These are phyloP conservation scores for Cephus sareptanus DNA, from an alignment of 2,888 invertebrate species.

Conservation along the genomic window DNA sequence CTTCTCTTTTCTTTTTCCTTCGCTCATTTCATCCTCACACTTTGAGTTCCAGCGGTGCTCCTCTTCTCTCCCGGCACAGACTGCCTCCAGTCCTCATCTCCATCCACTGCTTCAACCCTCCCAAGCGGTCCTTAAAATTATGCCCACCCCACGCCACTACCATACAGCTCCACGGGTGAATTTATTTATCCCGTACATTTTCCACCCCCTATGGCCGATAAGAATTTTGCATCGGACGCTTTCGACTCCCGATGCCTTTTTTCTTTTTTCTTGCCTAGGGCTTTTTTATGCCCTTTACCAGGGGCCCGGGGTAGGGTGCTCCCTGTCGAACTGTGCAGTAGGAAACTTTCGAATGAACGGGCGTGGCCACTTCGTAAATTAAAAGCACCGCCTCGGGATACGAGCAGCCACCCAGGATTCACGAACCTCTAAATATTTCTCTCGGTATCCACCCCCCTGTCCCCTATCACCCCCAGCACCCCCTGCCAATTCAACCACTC, in stretches of 20 bases:
- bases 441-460: not conserved
- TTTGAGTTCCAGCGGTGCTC: not conserved
- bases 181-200: not conserved
- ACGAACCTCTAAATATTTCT: not conserved
- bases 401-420: not conserved
- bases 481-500: not conserved
- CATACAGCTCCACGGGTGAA: not conserved
- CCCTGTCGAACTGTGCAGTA: not conserved
- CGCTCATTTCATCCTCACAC: not conserved
- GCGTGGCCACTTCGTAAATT: conserved; percentile 39
- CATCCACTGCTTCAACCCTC: not conserved
- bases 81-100: not conserved
- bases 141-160: not conserved
- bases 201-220: not conserved
- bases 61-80: not conserved
- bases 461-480: not conserved
- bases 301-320: not conserved
- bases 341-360: conserved; percentile 34
- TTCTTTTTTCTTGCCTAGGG: not conserved
- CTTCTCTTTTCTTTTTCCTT: not conserved
- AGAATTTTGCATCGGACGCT: not conserved
- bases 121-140: not conserved
- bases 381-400: conserved; percentile 33
- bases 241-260: not conserved
- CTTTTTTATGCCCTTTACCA: not conserved